Conservation (phyloP, 1,140 invertebrate species). For the Listronotus oregonensis region DNA sequence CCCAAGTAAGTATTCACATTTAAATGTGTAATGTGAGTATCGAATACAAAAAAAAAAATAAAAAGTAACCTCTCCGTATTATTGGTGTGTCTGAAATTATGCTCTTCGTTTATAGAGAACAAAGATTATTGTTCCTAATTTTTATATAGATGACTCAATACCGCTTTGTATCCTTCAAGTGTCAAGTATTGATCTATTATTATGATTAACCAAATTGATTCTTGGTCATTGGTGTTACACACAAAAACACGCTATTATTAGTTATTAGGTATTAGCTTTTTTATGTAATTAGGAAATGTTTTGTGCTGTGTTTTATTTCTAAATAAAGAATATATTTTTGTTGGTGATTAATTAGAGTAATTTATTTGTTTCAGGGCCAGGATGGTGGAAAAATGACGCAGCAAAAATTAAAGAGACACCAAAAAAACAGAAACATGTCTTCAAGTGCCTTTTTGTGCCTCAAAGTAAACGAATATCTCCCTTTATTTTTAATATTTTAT, state of each 20-base stretch:
- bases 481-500: slow-evolving; percentile 32
- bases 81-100: no score
- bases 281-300: no score
- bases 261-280: no score
- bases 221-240: no score
- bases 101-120: no score
- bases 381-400: slow-evolving; percentile 35
- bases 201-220: slow-evolving; percentile 1
- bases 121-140: no score
- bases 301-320: not conserved
- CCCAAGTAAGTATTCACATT: no score
- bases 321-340: not conserved
- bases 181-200: slow-evolving; percentile 6
- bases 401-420: slow-evolving; percentile 16
- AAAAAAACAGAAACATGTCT: slow-evolving; percentile 24
- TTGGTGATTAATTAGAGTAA: not conserved
- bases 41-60: no score
- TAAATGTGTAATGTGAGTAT: no score
- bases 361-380: slow-evolving; percentile 34
- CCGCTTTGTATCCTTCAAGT: not conserved
- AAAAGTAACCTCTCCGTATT: no score
- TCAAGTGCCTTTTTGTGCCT: slow-evolving; percentile 39
- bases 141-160: no score
- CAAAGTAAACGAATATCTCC: slow-evolving; percentile 21
- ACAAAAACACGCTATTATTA: no score